Evolutionary conservation across 1,140 invertebrate species (phyloP).

Genomic region (Drosophila kepulauana): DNA sequence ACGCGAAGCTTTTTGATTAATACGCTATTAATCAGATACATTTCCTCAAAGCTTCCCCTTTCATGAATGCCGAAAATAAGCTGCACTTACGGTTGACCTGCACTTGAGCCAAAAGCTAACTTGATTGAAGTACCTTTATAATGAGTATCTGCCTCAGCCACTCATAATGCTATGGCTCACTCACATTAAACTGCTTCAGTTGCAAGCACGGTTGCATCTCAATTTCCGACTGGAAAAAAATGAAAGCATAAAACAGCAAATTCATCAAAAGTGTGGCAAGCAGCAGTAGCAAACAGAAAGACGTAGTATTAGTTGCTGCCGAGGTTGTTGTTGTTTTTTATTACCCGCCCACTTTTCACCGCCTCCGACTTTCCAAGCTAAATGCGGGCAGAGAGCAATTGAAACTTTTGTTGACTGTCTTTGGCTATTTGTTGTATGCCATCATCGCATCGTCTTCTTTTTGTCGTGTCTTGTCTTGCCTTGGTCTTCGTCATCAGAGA

Average conservation of each 20-base stretch:
- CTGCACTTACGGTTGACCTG: slow-evolving; percentile 60
- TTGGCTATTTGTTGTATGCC: slow-evolving; percentile 61
- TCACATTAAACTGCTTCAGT: neutral
- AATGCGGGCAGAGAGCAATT: slow-evolving; percentile 53
- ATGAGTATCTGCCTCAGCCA: slow-evolving; percentile 51
- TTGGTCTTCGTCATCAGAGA: slow-evolving; percentile 43
- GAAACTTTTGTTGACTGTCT: slow-evolving; percentile 58
- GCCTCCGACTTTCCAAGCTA: slow-evolving; percentile 64
- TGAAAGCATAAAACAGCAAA: slow-evolving; percentile 54
- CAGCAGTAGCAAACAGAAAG: slow-evolving; percentile 24
- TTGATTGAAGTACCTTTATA: slow-evolving; percentile 66
- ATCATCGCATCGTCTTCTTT: slow-evolving; percentile 61
- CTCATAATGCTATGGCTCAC: slow-evolving; percentile 69
- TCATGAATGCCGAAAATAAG: slow-evolving; percentile 38
- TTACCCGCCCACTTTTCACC: slow-evolving; percentile 65
- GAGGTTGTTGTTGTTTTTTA: slow-evolving; percentile 13
- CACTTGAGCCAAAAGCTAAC: slow-evolving; percentile 37
- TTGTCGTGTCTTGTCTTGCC: slow-evolving; percentile 28
- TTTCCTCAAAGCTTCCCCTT: slow-evolving; percentile 26
- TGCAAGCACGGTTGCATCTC: slow-evolving; percentile 58
- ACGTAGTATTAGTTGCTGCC: slow-evolving; percentile 46
- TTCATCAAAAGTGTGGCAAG: slow-evolving; percentile 81
- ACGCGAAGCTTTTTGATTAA: slow-evolving; percentile 21
- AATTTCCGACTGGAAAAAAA: slow-evolving; percentile 49
- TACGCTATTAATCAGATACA: slow-evolving; percentile 43